phyloP scores from a whole-genome alignment of 2,797 vertebrate genomes.

The Meda fulgida region DNA sequence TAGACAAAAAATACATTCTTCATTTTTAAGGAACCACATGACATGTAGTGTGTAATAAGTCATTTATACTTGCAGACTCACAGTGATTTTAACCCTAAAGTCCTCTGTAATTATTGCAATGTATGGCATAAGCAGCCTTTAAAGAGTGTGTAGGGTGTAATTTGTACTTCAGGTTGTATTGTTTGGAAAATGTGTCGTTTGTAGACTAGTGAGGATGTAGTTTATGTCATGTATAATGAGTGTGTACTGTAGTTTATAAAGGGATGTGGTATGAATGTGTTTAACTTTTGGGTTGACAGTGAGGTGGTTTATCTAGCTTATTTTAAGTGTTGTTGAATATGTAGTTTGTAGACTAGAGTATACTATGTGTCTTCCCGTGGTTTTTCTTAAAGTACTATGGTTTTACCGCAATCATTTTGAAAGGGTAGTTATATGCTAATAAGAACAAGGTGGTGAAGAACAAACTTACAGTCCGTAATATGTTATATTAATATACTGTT shows the following conservation, averaged over 20 bases:
- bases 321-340: constrained; percentile 7
- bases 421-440: not conserved
- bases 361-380: not conserved
- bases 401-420: not conserved
- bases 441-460: not conserved
- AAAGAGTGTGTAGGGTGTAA: constrained; percentile 16
- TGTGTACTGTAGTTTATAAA: not conserved
- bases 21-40: not conserved
- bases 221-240: constrained; percentile 11
- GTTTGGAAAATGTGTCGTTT: constrained; percentile 11
- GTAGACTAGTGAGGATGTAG: not conserved
- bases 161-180: constrained; percentile 37
- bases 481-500: too few species aligned
- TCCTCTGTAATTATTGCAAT: constrained; percentile 30
- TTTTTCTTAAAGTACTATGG: not conserved
- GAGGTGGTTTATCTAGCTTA: not conserved
- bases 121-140: constrained; percentile 2
- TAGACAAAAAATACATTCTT: not conserved
- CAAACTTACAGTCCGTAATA: not conserved
- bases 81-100: constrained; percentile 11
- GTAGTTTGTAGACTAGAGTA: not conserved
- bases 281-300: not conserved
- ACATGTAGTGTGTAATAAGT: constrained; percentile 4
- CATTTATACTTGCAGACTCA: constrained; percentile 2
- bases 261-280: not conserved